phyloP scores from a whole-genome alignment of 2,797 vertebrate species.

The Heliangelus exortis region DNA sequence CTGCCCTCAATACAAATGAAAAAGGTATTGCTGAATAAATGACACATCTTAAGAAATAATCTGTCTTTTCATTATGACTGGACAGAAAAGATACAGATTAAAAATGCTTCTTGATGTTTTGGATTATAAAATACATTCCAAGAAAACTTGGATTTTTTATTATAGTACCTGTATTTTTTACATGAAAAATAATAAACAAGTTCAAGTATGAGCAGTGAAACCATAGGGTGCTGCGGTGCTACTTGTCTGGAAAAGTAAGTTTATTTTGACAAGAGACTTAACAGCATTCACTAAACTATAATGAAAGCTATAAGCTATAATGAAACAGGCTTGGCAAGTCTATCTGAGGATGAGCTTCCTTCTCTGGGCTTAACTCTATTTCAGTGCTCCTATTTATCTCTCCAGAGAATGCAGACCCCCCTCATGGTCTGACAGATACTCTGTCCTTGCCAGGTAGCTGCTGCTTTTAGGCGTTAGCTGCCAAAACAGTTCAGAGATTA shows the following conservation, averaged over 20 bases:
- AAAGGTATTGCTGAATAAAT: neutral
- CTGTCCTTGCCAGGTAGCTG: conserved; percentile 69
- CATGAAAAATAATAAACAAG: neutral
- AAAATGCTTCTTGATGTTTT: neutral
- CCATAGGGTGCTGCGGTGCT: neutral
- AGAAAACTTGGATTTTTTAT: neutral
- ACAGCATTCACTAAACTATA: neutral
- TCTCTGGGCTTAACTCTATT: conserved; percentile 37
- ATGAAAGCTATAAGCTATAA: conserved; percentile 41
- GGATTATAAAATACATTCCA: neutral
- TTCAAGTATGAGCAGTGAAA: neutral
- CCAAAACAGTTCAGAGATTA: conserved; percentile 63
- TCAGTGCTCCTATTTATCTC: conserved; percentile 44
- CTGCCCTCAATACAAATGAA: neutral
- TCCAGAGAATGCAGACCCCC: conserved; percentile 12
- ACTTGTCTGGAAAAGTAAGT: conserved; percentile 35
- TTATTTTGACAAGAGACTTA: conserved; percentile 58
- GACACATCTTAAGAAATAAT: neutral
- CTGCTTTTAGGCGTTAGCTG: conserved; percentile 62
- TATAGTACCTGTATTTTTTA: neutral
- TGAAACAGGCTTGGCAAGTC: conserved; percentile 41
- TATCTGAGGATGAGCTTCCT: conserved; percentile 12
- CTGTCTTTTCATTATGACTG: neutral
- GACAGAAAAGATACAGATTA: neutral
- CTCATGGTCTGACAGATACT: conserved; percentile 61